These are phyloP conservation scores for Pavo muticus DNA, from an alignment of 2,113 vertebrate genomes.

Conservation along the genomic window DNA sequence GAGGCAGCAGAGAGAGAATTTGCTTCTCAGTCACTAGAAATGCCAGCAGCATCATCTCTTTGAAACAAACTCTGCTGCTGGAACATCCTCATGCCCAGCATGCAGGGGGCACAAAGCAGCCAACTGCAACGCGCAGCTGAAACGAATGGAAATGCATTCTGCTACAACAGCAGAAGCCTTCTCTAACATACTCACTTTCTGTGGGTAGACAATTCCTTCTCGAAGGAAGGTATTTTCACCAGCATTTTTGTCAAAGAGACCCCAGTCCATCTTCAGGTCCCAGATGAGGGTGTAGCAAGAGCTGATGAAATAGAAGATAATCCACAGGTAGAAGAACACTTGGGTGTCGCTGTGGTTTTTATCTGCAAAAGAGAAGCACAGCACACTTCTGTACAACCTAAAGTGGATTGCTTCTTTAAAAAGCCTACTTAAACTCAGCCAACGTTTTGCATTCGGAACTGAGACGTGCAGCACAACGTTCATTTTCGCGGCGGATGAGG, in stretches of 20 bases:
- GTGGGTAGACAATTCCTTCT: slow-evolving; percentile 98
- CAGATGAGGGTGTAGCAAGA: slow-evolving; percentile 97
- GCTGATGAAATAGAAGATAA: slow-evolving; percentile 90
- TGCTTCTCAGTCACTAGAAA: neutral
- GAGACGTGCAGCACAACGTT: neutral
- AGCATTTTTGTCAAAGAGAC: slow-evolving; percentile 95
- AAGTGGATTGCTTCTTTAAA: neutral
- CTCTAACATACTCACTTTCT: slow-evolving; percentile 85
- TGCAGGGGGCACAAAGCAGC: neutral
- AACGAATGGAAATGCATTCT: neutral
- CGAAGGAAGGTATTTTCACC: slow-evolving; percentile 97
- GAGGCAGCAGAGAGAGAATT: neutral
- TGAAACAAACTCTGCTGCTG: neutral
- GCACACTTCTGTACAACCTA: neutral
- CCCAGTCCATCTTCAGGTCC: slow-evolving; percentile 99
- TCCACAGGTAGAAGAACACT: slow-evolving; percentile 97
- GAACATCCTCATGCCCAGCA: neutral
- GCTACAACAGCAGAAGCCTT: neutral
- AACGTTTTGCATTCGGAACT: neutral
- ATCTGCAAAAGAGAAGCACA: slow-evolving; percentile 79
- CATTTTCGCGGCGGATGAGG: fast-evolving
- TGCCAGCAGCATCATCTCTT: fast-evolving
- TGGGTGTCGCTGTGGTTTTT: slow-evolving; percentile 86
- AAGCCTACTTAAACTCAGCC: neutral
- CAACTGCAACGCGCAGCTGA: neutral